A percentile compares a stretch with the other conserved stretches of the same genome.
phyloP scores from a whole-genome alignment of 2,888 invertebrate species.

The Siphlonurus alternatus region DNA sequence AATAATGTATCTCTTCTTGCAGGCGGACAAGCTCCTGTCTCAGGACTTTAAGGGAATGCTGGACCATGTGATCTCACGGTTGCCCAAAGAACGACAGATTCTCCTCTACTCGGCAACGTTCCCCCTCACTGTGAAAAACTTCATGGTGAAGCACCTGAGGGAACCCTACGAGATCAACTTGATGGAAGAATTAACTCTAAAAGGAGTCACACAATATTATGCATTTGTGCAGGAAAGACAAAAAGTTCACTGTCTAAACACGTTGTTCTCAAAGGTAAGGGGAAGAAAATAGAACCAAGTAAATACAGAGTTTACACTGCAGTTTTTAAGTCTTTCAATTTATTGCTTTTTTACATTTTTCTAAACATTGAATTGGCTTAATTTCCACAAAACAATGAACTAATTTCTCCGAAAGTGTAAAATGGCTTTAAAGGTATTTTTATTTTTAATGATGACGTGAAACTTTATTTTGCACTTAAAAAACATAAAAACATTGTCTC shows the following conservation, averaged over 20 bases:
- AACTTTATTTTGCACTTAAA: too few species aligned
- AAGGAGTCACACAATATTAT: slow-evolving; percentile 99
- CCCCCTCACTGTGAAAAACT: slow-evolving; percentile 94
- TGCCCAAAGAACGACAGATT: slow-evolving; percentile 93
- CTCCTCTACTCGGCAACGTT: slow-evolving; percentile 98
- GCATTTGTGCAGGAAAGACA: slow-evolving; percentile 99
- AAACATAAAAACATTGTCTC: too few species aligned
- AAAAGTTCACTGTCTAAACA: slow-evolving; percentile 99
- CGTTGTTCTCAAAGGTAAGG: slow-evolving; percentile 89
- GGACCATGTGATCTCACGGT: slow-evolving; percentile 84
- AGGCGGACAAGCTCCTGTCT: slow-evolving; percentile 93
- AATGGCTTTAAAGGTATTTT: too few species aligned
- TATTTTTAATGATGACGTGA: too few species aligned
- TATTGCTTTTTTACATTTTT: too few species aligned
- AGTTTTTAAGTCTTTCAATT: too few species aligned
- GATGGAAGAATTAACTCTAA: slow-evolving; percentile 98
- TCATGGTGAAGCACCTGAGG: slow-evolving; percentile 90
- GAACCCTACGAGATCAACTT: slow-evolving; percentile 99
- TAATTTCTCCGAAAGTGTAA: too few species aligned
- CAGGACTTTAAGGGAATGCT: slow-evolving; percentile 99
- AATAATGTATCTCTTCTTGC: slow-evolving; percentile 13
- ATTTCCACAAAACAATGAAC: too few species aligned
- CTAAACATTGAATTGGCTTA: too few species aligned
- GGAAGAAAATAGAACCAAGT: too few species aligned
- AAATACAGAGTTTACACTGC: too few species aligned